phyloP scores from a whole-genome alignment of 2,888 invertebrate species.

The Hybos culiciformis region DNA sequence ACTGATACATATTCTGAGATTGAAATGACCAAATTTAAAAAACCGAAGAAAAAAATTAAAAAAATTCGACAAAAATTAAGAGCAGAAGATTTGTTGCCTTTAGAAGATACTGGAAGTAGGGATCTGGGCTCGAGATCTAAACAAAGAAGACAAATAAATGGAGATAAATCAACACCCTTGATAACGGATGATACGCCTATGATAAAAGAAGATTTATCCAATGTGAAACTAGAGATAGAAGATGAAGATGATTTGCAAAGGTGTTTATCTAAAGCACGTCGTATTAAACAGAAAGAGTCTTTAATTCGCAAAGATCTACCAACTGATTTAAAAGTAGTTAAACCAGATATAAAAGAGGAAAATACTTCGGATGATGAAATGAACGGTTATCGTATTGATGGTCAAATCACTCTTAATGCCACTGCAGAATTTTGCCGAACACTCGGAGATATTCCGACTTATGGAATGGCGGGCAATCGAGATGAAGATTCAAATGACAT shows the following conservation, averaged over 20 bases:
- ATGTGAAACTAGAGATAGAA: conserved; percentile 46
- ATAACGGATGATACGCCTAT: conserved; percentile 49
- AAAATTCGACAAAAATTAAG: conserved; percentile 56
- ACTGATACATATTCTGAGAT: conserved; percentile 77
- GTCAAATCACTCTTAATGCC: conserved; percentile 71
- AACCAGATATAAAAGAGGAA: conserved; percentile 40
- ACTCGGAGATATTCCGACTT: conserved; percentile 88
- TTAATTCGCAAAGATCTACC: conserved; percentile 27
- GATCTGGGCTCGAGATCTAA: conserved; percentile 30
- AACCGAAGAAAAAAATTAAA: conserved; percentile 63
- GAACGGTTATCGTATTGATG: conserved; percentile 35
- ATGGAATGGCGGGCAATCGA: conserved; percentile 80
- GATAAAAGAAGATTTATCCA: conserved; percentile 23
- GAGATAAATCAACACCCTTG: neutral
- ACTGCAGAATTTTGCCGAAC: conserved; percentile 96
- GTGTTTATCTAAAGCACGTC: conserved; percentile 57
- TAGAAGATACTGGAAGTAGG: conserved; percentile 29
- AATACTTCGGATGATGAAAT: conserved; percentile 11
- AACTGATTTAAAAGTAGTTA: conserved; percentile 35
- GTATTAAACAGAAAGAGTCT: conserved; percentile 44
- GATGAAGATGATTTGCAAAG: conserved; percentile 59
- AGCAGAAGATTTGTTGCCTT: conserved; percentile 54
- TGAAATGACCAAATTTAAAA: conserved; percentile 81
- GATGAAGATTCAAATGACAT: conserved; percentile 61
- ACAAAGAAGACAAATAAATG: conserved; percentile 34